Percentiles rank a stretch among this genome's conserved stretches.
These are phyloP conservation scores for Agriopis leucophaearia DNA, from an alignment of 2,888 invertebrate genomes.

Conservation along the genomic window DNA sequence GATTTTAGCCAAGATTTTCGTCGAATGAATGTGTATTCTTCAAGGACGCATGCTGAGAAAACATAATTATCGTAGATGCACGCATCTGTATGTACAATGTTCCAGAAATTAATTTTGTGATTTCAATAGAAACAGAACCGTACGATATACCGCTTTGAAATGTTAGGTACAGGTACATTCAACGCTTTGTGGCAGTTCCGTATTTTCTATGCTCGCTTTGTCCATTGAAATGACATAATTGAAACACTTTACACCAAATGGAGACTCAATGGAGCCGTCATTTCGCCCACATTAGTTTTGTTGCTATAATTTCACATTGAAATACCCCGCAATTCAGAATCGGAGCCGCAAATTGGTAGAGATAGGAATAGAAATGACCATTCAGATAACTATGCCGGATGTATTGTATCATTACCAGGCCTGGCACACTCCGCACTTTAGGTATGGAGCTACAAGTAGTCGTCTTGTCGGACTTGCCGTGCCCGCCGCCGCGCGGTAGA, in stretches of 20 bases:
- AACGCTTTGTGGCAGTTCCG: conserved; percentile 21
- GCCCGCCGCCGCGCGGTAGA: too few species aligned
- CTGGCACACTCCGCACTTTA: too few species aligned
- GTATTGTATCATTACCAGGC: too few species aligned
- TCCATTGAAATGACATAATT: conserved; percentile 30
- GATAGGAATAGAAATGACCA: conserved; percentile 2
- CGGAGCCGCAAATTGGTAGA: conserved; percentile 22
- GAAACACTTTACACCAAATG: conserved; percentile 25
- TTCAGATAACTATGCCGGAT: not conserved
- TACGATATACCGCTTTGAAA: conserved; percentile 4
- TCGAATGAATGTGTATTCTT: too few species aligned
- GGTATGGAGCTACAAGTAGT: too few species aligned
- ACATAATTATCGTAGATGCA: not conserved
- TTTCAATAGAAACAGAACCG: not conserved
- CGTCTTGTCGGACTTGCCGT: too few species aligned
- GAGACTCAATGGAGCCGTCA: conserved; percentile 38
- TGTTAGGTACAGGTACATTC: not conserved
- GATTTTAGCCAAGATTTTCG: too few species aligned
- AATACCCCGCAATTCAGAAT: conserved; percentile 50
- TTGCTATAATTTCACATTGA: conserved; percentile 55
- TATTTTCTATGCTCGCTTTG: conserved; percentile 29
- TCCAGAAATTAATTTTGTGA: not conserved
- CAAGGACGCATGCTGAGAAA: too few species aligned
- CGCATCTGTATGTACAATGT: too few species aligned
- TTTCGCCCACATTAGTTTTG: conserved; percentile 52